Conservation (phyloP, 2,888 invertebrate genomes). For the Torymus tubicola region DNA sequence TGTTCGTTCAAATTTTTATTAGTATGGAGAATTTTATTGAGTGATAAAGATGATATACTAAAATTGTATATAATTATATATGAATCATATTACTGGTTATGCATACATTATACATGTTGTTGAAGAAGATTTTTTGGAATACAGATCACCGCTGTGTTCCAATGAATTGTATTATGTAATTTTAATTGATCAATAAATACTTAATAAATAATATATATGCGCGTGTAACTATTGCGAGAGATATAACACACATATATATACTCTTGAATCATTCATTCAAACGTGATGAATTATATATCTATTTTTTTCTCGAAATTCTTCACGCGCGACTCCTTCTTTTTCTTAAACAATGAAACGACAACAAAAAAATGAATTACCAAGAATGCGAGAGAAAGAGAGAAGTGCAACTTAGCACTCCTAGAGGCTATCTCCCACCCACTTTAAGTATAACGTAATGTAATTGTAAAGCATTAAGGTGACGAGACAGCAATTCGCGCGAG, state of each 20-base stretch:
- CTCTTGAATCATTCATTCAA: background rate
- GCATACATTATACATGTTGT: constrained; percentile 36
- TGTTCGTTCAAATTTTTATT: background rate
- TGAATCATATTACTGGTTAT: constrained; percentile 28
- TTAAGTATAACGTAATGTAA: constrained; percentile 15
- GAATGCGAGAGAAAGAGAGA: background rate
- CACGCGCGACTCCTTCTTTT: constrained; percentile 32
- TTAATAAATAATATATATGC: constrained; percentile 9
- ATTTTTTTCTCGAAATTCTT: constrained; percentile 36
- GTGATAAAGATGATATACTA: constrained; percentile 15
- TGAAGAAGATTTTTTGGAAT: constrained; percentile 13
- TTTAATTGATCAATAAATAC: constrained; percentile 41
- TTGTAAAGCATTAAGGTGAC: constrained; percentile 2
- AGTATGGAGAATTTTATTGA: constrained; percentile 28
- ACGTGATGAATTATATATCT: constrained; percentile 28
- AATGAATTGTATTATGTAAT: constrained; percentile 23
- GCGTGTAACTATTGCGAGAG: constrained; percentile 2
- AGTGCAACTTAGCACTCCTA: constrained; percentile 21
- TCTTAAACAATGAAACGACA: constrained; percentile 4
- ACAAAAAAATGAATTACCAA: too few relatives aligned
- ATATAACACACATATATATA: too few relatives aligned
- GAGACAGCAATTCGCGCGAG: background rate
- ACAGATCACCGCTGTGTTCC: constrained; percentile 9
- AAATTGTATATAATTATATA: constrained; percentile 35
- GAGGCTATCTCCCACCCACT: constrained; percentile 17